phyloP scores from a whole-genome alignment of 2,888 invertebrate species.

The Ditylenchus weischeri region DNA sequence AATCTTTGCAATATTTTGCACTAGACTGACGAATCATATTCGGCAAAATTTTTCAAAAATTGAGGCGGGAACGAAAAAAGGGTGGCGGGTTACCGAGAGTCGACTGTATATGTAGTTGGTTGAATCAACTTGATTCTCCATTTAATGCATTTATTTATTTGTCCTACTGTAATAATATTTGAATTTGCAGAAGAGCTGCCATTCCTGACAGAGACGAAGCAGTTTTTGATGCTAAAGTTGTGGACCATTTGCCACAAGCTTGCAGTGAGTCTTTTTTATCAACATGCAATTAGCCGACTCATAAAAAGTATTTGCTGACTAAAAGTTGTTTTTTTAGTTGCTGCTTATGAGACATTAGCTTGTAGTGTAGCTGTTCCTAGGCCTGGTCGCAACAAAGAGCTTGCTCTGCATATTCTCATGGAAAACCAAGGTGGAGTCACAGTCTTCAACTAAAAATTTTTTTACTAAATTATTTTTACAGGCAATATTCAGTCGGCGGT shows the following conservation, averaged over 20 bases:
- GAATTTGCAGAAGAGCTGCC: conserved; percentile 20
- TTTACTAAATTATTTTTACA: not conserved
- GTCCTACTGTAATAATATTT: no score
- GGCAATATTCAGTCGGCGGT: conserved; percentile 53
- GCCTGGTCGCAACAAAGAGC: conserved; percentile 53
- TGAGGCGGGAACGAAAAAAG: no score
- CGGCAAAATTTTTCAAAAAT: no score
- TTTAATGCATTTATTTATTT: no score
- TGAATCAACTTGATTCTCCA: no score
- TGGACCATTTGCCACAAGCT: conserved; percentile 43
- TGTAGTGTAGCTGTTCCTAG: conserved; percentile 51
- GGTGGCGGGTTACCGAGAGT: no score
- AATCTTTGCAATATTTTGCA: no score
- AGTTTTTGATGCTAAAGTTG: conserved; percentile 44
- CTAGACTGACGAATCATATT: no score
- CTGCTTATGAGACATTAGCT: conserved; percentile 52
- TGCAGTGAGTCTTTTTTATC: conserved; percentile 30
- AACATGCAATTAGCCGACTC: conserved; percentile 9
- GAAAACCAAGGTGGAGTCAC: conserved; percentile 48
- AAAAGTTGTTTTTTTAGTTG: conserved; percentile 39
- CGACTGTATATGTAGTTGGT: no score
- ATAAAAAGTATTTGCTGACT: no score
- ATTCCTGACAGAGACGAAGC: conserved; percentile 52
- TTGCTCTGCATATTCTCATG: conserved; percentile 56
- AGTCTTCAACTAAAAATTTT: not conserved